Percentiles rank a stretch among this genome's conserved stretches.
Conservation (phyloP, 2,888 invertebrate species). For the Drosophila diplacantha region DNA sequence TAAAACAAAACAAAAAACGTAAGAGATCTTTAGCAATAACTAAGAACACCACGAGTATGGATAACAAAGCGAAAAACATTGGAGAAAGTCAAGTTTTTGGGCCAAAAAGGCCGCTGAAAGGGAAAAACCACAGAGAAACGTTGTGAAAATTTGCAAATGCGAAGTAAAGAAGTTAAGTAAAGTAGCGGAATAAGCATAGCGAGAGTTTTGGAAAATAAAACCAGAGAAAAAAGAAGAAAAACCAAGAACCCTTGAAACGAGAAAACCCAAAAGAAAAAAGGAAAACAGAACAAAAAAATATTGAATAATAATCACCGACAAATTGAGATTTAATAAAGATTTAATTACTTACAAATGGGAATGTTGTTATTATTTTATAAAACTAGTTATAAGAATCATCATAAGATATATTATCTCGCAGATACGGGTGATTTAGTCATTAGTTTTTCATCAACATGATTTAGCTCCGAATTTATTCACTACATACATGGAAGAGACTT, state of each 20-base stretch:
- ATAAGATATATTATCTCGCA: neutral
- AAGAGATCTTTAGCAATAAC: slow-evolving; percentile 36
- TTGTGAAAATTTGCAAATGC: slow-evolving; percentile 36
- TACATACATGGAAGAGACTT: neutral
- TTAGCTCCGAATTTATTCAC: neutral
- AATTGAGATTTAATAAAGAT: slow-evolving; percentile 71
- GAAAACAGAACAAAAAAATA: slow-evolving; percentile 51
- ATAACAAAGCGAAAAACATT: slow-evolving; percentile 16
- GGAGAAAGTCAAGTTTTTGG: slow-evolving; percentile 21
- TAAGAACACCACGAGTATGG: slow-evolving; percentile 38
- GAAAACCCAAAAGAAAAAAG: neutral
- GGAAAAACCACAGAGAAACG: slow-evolving; percentile 36
- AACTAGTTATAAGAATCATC: neutral
- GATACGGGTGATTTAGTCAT: no score
- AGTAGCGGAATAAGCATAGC: slow-evolving; percentile 39
- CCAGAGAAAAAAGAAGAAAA: slow-evolving; percentile 46
- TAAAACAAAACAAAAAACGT: slow-evolving; percentile 5
- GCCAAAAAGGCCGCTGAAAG: slow-evolving; percentile 31
- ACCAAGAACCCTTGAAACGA: slow-evolving; percentile 17
- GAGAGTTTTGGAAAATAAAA: slow-evolving; percentile 26
- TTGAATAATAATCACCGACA: slow-evolving; percentile 72
- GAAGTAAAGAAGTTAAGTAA: slow-evolving; percentile 30
- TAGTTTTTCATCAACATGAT: neutral
- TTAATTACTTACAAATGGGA: slow-evolving; percentile 63
- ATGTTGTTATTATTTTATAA: neutral